These are phyloP conservation scores for Caenorhabditis angaria DNA, from an alignment of 2,888 invertebrate genomes.

Conservation along the genomic window DNA sequence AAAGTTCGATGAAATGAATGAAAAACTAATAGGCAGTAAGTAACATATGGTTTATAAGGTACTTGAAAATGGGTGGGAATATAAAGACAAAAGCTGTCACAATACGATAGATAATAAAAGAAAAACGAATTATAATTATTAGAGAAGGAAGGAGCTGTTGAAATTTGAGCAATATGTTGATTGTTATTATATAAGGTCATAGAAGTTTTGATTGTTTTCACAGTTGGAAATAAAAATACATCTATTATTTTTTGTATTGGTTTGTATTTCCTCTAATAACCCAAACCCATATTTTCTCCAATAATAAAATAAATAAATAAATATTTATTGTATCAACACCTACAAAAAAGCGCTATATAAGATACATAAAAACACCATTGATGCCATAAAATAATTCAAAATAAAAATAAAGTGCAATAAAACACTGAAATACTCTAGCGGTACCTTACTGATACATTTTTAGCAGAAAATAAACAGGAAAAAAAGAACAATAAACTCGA, in stretches of 20 bases:
- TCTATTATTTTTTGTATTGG: background rate
- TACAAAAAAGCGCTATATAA: constrained; percentile 6
- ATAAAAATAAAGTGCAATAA: constrained; percentile 18
- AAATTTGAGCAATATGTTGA: background rate
- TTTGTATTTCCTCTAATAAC: too few relatives aligned
- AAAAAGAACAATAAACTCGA: constrained; percentile 19
- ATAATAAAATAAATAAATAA: constrained; percentile 1
- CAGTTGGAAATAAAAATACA: constrained; percentile 1
- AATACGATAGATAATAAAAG: background rate
- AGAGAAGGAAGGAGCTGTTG: too few relatives aligned
- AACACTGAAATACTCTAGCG: constrained; percentile 48
- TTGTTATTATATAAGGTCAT: background rate
- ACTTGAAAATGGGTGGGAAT: constrained; percentile 1
- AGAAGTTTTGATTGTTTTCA: background rate
- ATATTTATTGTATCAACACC: constrained; percentile 12
- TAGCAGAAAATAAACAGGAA: constrained; percentile 10
- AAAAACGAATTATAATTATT: background rate
- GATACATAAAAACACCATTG: constrained; percentile 1
- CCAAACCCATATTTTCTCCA: too few relatives aligned
- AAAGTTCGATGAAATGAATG: background rate
- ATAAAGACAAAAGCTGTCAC: background rate
- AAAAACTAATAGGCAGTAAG: background rate
- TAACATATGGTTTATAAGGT: constrained; percentile 2
- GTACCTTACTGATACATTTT: constrained; percentile 47
- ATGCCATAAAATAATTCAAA: background rate